Base-by-base conservation (phyloP, 1,140 invertebrate genomes). In the Drusus annulatus region DNA sequence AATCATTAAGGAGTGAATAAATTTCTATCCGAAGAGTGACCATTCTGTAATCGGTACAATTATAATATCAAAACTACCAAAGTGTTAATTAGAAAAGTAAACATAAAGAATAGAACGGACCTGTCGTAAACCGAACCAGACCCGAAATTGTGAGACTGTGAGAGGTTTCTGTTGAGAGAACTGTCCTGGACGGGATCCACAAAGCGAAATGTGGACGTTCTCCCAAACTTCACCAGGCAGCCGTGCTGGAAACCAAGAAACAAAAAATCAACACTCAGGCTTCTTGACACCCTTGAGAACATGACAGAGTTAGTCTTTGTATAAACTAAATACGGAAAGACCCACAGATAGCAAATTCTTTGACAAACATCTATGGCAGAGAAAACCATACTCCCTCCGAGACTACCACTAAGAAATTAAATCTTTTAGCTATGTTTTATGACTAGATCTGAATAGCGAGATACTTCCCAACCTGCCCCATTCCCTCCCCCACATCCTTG, bases 201-300 rank as follows among this genome's bases (percentile, higher is more conserved):
- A 90, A 98, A 99, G 84, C 96, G 93, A 89, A 98, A 99, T 23
- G 96, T 96, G 85, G 97, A 96, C 83, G 96, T 94, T 85, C 97
- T 91, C 83, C 98, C 96, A 91, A 98, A 97, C 90, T 96, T 96
- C 21, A 97, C 93, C 73, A 97, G 92, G 82, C 94, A 94, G 76
- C 96, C 96, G 90, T 97, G 95, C 93, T 95, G 89, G 45, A 88
- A 88, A 68, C 54, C 54, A 79, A 45, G 19, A 60, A 78, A 16
- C 10, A 69, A 52, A 3, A 79, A 45, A 79, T 54, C 19, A 28
- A 13, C 31, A 69, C 17, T 45, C 8, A n/a, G n/a, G 0, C 36
- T 45, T 45, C 8, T 45, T 13, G 8, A 45, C 31, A 4, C 5
- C 2, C 5, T 36, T 36, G 4, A 36, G 8, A 36, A 36, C 31